Base-by-base conservation (phyloP, 2,888 invertebrate species). In the Apamea sordens region DNA sequence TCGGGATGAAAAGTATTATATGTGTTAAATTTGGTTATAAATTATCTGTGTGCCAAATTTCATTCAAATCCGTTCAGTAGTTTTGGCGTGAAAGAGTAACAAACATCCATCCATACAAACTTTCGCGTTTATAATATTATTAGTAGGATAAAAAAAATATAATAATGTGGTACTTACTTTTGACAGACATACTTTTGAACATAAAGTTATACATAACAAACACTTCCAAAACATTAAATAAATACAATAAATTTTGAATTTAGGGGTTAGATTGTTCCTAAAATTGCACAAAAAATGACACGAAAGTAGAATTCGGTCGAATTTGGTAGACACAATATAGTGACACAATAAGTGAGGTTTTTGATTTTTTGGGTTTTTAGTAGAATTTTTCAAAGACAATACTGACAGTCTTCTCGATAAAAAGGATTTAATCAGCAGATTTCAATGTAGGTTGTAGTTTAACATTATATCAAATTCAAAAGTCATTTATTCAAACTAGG, bases 181-280 rank as follows among this genome's bases (percentile, higher is more conserved):
- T 67, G 76, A 77, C n/a, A 44, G 67, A 74, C 76, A 76, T 76
- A 75, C 13, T 63, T 73, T 72, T 64, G 56, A 77, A 75, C 36
- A 78, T 68, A 73, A 36, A 61, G 69, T 61, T 6, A 71, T 24
- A n/a, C 73, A 70, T 32, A 86, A 41, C n/a, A 82, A 73, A 63
- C 44, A 76, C 69, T 82, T 75, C 11, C 36, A 50, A 63, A 76
- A 73, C 86, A 79, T 82, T n/a, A 64, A 70, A 41, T 15, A 6
- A 59, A 32, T 24, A 73, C 75, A 41, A 70, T 7, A 2, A 24
- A 64, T 61, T 77, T 81, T 4, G 41, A 56, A 47, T 47, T 59
- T 50, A 28, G 7, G n/a, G 21, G 28, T n/a, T 32, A 53, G 21
- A 21, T 50, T 73, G 28, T 36, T 44, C 11, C 24, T 28, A 53